phyloP scores from a whole-genome alignment of 1,140 invertebrate genomes.

The Drosophila sp. region DNA sequence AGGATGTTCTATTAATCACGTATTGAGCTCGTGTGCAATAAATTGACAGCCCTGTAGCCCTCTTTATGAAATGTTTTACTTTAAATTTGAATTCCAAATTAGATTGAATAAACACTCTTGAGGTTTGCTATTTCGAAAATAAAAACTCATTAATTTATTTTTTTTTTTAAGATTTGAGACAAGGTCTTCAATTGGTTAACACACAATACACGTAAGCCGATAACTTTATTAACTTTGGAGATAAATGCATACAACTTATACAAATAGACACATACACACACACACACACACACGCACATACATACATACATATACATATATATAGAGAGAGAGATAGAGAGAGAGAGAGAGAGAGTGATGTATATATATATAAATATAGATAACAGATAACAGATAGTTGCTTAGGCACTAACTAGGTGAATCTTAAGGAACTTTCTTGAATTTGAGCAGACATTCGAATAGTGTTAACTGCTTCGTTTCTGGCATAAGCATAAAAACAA shows the following conservation, averaged over 20 bases:
- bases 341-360: not conserved
- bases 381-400: constrained; percentile 35
- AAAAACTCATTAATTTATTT: constrained; percentile 1
- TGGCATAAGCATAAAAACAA: constrained; percentile 68
- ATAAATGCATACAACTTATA: constrained; percentile 15
- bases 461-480: constrained; percentile 69
- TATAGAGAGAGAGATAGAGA: constrained; percentile 3
- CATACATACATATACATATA: not conserved
- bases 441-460: constrained; percentile 72
- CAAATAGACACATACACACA: not conserved
- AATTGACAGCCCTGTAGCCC: no score
- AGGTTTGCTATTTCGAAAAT: not conserved
- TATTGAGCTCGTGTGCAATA: not conserved
- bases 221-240: constrained; percentile 19
- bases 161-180: not conserved
- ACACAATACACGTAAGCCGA: constrained; percentile 19
- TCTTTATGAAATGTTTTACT: not conserved
- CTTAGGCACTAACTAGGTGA: constrained; percentile 1
- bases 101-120: not conserved
- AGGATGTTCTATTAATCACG: not conserved
- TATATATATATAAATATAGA: constrained; percentile 31
- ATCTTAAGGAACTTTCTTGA: constrained; percentile 67
- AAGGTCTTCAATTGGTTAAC: constrained; percentile 17
- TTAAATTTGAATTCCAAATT: not conserved
- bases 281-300: constrained; percentile 12